phyloP scores from a whole-genome alignment of 2,113 vertebrate genomes.

The Siphamia tubifer region DNA sequence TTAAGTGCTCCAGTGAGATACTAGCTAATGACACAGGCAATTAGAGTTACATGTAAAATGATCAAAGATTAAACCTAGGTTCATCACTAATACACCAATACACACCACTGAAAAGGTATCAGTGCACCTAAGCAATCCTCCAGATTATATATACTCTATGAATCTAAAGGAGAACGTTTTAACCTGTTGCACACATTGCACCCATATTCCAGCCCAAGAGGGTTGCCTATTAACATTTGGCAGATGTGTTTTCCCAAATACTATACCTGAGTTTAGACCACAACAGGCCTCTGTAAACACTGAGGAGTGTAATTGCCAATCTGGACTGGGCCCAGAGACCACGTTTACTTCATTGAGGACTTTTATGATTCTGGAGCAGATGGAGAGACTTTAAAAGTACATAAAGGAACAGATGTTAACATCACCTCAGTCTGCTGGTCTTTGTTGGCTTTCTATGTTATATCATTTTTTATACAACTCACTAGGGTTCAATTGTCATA shows the following conservation, averaged over 20 bases:
- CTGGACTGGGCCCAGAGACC: constrained; percentile 50
- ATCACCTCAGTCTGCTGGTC: constrained; percentile 23
- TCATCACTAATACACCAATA: constrained; percentile 34
- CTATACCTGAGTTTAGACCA: constrained; percentile 27
- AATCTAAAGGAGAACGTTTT: background rate
- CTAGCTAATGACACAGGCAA: constrained; percentile 40
- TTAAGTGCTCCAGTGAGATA: constrained; percentile 17
- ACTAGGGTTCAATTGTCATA: background rate
- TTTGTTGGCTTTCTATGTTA: background rate
- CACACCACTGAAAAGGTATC: constrained; percentile 15
- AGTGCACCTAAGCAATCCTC: background rate
- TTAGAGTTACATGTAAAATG: constrained; percentile 49
- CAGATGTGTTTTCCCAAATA: constrained; percentile 54
- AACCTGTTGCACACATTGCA: constrained; percentile 54
- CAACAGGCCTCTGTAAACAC: constrained; percentile 52
- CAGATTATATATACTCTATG: background rate
- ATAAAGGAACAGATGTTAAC: constrained; percentile 65
- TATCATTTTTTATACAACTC: constrained; percentile 15
- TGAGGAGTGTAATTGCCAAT: constrained; percentile 58
- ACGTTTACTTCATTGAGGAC: constrained; percentile 46
- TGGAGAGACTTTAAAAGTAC: constrained; percentile 47
- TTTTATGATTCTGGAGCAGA: constrained; percentile 52
- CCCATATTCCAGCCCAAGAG: constrained; percentile 12
- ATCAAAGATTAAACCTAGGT: constrained; percentile 30
- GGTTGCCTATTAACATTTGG: constrained; percentile 42